Evolutionary conservation across 2,797 vertebrate genomes (phyloP).

Genomic region (Epinephelus awoara): DNA sequence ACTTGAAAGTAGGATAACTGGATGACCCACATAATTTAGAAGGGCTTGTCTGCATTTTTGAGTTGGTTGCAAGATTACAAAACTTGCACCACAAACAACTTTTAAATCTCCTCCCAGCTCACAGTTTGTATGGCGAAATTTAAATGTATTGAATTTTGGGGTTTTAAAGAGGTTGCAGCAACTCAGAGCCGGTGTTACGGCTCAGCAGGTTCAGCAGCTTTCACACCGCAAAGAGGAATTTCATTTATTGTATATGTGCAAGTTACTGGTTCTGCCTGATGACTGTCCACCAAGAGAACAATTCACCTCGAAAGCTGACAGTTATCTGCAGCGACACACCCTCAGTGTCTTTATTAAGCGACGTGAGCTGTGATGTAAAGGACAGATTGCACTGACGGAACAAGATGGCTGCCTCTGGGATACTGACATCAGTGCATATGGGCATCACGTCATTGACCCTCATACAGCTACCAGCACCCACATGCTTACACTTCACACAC

Average conservation of each 20-base stretch:
- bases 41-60: conserved; percentile 57
- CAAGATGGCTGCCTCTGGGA: background rate
- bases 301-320: background rate
- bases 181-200: background rate
- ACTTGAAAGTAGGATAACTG: conserved; percentile 44
- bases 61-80: conserved; percentile 16
- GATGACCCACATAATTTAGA: conserved; percentile 57
- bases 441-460: background rate
- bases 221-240: background rate
- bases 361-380: background rate
- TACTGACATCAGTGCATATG: background rate
- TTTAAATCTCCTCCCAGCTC: background rate
- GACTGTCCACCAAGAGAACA: background rate
- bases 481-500: background rate
- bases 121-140: no score
- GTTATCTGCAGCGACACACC: background rate
- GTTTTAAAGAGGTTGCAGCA: no score
- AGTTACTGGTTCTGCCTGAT: background rate
- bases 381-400: background rate
- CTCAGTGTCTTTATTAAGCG: background rate
- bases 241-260: background rate
- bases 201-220: background rate
- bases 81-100: conserved; percentile 28
- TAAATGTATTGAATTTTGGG: background rate
- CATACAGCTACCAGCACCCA: background rate